Evolutionary conservation across 2,888 invertebrate species (phyloP).

Genomic region (Didymodactylos carnosus): DNA sequence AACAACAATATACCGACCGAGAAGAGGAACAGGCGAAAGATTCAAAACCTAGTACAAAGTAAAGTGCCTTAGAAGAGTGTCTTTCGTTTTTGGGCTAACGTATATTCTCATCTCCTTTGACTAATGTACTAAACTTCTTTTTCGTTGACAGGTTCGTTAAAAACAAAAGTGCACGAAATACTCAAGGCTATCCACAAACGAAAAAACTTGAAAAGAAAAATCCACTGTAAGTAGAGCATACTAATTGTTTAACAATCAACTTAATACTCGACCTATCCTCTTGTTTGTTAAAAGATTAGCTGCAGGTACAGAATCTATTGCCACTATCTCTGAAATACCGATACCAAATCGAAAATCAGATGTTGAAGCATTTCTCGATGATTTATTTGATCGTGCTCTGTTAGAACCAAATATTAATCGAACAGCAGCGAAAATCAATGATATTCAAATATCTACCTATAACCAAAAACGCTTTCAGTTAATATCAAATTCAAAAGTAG

Average conservation of each 20-base stretch:
- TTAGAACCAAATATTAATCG: neutral
- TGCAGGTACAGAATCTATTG: neutral
- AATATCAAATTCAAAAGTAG: neutral
- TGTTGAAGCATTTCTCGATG: slow-evolving; percentile 6
- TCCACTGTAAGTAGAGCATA: neutral
- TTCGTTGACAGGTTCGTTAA: neutral
- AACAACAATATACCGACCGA: too few species aligned
- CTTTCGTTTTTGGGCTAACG: neutral
- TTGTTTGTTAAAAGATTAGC: neutral
- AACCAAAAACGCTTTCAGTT: neutral
- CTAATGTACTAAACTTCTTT: too few species aligned
- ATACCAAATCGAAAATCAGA: neutral
- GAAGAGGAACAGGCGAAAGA: too few species aligned
- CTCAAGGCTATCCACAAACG: neutral
- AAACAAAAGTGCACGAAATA: neutral
- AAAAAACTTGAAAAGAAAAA: neutral
- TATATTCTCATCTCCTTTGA: neutral
- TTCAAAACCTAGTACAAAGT: neutral
- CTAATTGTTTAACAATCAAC: neutral
- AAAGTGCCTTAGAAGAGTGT: neutral
- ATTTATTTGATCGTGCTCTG: slow-evolving; percentile 3
- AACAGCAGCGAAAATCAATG: neutral
- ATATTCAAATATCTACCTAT: neutral
- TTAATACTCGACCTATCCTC: neutral
- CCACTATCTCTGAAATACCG: neutral